Evolutionary conservation across 2,888 invertebrate genomes (phyloP).

Genomic region (Parnassius apollo): DNA sequence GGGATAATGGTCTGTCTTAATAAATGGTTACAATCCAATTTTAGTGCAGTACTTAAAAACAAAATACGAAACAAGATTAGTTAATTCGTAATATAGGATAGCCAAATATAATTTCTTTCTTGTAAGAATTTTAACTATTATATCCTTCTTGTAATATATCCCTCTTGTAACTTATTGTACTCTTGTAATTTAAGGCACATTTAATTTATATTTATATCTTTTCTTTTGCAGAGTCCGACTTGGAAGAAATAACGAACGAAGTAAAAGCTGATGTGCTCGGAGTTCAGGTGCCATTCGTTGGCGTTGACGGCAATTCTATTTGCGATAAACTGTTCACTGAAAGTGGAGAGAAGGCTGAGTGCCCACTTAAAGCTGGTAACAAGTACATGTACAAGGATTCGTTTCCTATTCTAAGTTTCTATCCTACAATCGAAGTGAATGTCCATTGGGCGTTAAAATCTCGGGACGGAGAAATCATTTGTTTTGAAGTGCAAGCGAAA

Average conservation of each 20-base stretch:
- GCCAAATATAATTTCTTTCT: no score
- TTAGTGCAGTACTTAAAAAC: no score
- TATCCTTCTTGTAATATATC: no score
- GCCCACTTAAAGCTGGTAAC: slow-evolving; percentile 85
- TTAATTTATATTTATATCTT: background rate
- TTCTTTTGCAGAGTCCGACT: slow-evolving; percentile 73
- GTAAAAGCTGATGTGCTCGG: slow-evolving; percentile 84
- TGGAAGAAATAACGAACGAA: slow-evolving; percentile 76
- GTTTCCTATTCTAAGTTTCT: slow-evolving; percentile 77
- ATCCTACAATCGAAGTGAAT: slow-evolving; percentile 73
- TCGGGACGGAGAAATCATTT: slow-evolving; percentile 71
- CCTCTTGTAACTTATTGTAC: no score
- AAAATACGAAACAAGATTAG: no score
- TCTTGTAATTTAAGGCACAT: no score
- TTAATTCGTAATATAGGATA: no score
- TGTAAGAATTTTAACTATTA: no score
- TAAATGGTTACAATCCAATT: no score
- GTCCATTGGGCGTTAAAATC: slow-evolving; percentile 84
- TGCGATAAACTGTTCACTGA: slow-evolving; percentile 83
- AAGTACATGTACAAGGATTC: slow-evolving; percentile 86
- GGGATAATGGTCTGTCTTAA: no score
- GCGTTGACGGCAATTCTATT: slow-evolving; percentile 86
- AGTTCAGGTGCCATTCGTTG: slow-evolving; percentile 86
- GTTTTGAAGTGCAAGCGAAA: slow-evolving; percentile 86
- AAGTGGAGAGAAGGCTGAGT: slow-evolving; percentile 81